Percentiles rank a stretch among this genome's conserved stretches.
phyloP scores from a whole-genome alignment of 2,797 vertebrate species.

The Characodon lateralis region DNA sequence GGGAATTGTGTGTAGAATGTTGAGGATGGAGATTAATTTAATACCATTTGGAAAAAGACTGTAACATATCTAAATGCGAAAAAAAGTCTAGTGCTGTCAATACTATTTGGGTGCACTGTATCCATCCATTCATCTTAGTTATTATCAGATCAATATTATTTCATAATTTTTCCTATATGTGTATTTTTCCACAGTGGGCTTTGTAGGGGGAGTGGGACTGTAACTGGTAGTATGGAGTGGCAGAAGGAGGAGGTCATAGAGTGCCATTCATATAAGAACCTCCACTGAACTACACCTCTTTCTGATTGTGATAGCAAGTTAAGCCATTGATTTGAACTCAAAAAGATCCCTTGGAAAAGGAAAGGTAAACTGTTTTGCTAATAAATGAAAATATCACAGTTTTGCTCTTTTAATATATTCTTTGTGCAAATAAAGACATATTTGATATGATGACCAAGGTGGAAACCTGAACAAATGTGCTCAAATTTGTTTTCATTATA shows the following conservation, averaged over 20 bases:
- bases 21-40: too few relatives aligned
- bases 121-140: neutral
- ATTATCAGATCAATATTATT: neutral
- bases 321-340: neutral
- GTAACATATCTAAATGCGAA: too few relatives aligned
- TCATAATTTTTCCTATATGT: neutral
- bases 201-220: neutral
- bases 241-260: too few relatives aligned
- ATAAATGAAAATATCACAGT: neutral
- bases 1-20: too few relatives aligned
- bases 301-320: neutral
- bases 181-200: neutral
- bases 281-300: neutral
- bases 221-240: neutral
- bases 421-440: neutral
- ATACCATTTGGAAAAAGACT: too few relatives aligned
- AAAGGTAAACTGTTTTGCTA: neutral
- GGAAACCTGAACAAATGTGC: neutral
- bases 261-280: neutral
- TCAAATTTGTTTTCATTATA: neutral
- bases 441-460: slow-evolving; percentile 4
- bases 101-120: too few relatives aligned
- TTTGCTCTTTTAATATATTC: neutral
- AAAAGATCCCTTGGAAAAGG: neutral
- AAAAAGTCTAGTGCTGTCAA: too few relatives aligned